Percentiles rank a stretch among this genome's conserved stretches.
These are phyloP conservation scores for Tetrao urogallus DNA, from an alignment of 2,113 vertebrate genomes.

Conservation along the genomic window DNA sequence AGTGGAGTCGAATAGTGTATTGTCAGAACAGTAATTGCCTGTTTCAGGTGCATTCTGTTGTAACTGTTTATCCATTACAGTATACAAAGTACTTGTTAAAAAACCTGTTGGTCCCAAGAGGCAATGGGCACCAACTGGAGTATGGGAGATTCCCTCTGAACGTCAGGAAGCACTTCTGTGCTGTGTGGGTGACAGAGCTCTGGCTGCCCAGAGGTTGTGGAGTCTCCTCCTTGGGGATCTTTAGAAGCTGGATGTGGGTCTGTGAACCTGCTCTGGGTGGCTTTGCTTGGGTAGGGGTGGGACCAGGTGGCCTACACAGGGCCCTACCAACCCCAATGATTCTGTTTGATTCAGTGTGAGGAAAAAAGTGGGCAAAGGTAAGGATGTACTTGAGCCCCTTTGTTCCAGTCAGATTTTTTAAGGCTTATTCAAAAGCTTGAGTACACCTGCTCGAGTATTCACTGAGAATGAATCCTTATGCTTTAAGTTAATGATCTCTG, in stretches of 20 bases:
- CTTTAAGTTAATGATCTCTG: not conserved
- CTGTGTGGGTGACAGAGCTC: not conserved
- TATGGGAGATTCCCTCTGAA: not conserved
- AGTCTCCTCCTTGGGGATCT: not conserved
- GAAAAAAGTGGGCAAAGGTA: not conserved
- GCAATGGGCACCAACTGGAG: not conserved
- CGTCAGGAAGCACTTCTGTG: not conserved
- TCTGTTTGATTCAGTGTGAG: not conserved
- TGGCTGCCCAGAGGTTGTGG: not conserved
- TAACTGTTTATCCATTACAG: not conserved
- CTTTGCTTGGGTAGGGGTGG: not conserved
- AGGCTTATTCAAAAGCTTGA: not conserved
- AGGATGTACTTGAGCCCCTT: not conserved
- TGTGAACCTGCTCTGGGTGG: not conserved
- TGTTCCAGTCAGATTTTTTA: not conserved
- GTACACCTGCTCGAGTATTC: not conserved
- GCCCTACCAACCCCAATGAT: not conserved
- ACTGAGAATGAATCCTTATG: not conserved
- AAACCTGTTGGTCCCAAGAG: not conserved
- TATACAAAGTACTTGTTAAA: not conserved
- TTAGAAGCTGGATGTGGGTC: not conserved
- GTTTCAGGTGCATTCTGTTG: fast-evolving
- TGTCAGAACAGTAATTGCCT: not conserved
- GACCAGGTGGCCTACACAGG: not conserved
- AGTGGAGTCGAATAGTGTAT: not conserved